A percentile compares a stretch with the other conserved stretches of the same genome.
phyloP scores from a whole-genome alignment of 2,797 vertebrate species.

The Onychomys torridus region DNA sequence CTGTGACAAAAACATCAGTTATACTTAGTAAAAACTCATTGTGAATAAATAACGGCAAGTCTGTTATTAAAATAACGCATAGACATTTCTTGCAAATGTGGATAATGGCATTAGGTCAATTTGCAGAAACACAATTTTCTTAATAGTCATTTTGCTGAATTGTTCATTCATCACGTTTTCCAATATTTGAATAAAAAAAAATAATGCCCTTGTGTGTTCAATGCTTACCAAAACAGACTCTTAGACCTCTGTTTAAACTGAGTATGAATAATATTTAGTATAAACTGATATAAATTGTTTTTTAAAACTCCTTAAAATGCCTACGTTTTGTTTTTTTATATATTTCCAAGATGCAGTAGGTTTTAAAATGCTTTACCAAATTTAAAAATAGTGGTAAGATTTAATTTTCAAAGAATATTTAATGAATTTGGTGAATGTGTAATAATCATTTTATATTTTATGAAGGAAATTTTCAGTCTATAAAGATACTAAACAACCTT shows the following conservation, averaged over 20 bases:
- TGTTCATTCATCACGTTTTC: not conserved
- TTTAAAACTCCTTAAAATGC: not conserved
- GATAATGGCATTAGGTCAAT: not conserved
- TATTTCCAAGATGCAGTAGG: not conserved
- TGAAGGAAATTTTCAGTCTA: not conserved
- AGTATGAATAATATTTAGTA: not conserved
- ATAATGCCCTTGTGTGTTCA: not conserved
- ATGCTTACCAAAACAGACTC: not conserved
- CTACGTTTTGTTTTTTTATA: not conserved
- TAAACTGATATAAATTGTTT: not conserved
- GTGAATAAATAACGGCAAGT: not conserved
- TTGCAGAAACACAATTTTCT: not conserved
- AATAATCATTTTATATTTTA: not conserved
- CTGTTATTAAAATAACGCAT: not conserved
- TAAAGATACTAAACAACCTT: not conserved
- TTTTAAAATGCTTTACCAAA: not conserved
- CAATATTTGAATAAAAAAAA: not conserved
- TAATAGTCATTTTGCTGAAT: not conserved
- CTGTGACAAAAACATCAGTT: not conserved
- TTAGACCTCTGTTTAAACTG: not conserved
- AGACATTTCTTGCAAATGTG: not conserved
- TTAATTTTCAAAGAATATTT: not conserved
- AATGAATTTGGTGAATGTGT: not conserved
- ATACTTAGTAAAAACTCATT: not conserved
- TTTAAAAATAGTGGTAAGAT: not conserved